Base-by-base conservation (phyloP, 2,888 invertebrate genomes). In the Cepaea hortensis region DNA sequence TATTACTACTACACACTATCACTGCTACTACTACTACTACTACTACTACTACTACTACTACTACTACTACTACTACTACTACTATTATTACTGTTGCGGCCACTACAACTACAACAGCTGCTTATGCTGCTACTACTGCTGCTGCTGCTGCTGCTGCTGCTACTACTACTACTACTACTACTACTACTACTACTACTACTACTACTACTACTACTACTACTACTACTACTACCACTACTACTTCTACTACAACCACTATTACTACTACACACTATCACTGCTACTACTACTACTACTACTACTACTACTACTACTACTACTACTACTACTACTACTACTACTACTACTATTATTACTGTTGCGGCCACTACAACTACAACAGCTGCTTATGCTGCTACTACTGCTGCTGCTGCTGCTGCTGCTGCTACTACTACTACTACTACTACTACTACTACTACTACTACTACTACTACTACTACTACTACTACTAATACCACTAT, bases 261-360 rank as follows among this genome's bases (percentile, higher is more conserved):
- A 55, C 55, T 55, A 55, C 11, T 55, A 55, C 55, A n/a, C 11
- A 55, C 55, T 55, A 55, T 3, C 11, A 55, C 11, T 55, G 11
- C 55, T 55, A 55, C 2, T 55, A 55, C 55, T 55, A 55, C 55
- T 62, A 62, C 81, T 62, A 81, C 62, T 62, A 81, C 62, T 62
- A 62, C 75, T 79, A 79, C 6, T 79, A 79, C 48, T 79, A 79
- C 48, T 79, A 79, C 48, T 79, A 79, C 48, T 79, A 79, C 48
- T 79, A 79, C 48, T 79, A 79, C 48, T 79, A 79, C 48, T 79
- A 79, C 48, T 79, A 79, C 48, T 79, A 79, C 48, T 79, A 79
- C 48, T 79, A 79, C 48, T 79, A 79, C 75, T 23, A 81, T n/a
- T n/a, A n/a, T n/a, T n/a, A n/a, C n/a, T n/a, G n/a, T n/a, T 76